Conservation (phyloP, 2,797 vertebrate species). For the Dicrostonyx torquatus region DNA sequence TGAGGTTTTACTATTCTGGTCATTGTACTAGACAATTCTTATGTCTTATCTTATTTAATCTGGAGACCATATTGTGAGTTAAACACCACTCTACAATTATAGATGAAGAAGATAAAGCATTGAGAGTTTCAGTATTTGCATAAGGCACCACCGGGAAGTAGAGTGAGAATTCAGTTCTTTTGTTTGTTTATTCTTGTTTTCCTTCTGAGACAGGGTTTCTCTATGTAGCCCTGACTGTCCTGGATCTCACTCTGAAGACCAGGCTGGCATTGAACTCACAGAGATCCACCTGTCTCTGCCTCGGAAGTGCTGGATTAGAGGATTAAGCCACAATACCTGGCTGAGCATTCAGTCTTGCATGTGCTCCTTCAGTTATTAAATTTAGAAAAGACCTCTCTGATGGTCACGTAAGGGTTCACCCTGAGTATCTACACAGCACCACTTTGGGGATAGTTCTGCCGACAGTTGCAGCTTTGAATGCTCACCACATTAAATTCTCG, state of each 20-base stretch:
- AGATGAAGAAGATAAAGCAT: background rate
- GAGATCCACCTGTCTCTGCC: background rate
- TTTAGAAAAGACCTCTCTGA: conserved; percentile 15
- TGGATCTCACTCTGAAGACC: background rate
- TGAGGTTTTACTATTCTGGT: background rate
- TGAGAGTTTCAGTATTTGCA: background rate
- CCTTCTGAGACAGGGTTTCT: background rate
- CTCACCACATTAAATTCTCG: conserved; percentile 3
- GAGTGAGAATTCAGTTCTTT: background rate
- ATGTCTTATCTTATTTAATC: conserved; percentile 14
- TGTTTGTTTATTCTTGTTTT: background rate
- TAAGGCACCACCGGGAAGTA: background rate
- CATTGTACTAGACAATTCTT: background rate
- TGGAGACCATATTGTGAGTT: background rate
- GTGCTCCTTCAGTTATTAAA: background rate
- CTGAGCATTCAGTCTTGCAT: background rate
- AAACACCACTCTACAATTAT: background rate
- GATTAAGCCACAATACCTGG: background rate
- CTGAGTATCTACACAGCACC: background rate
- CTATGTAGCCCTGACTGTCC: background rate
- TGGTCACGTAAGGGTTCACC: background rate
- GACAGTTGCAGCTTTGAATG: background rate
- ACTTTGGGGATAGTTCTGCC: background rate
- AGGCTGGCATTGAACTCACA: background rate
- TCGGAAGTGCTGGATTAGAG: background rate